phyloP scores from a whole-genome alignment of 2,113 vertebrate species.

The Thomomys bottae region DNA sequence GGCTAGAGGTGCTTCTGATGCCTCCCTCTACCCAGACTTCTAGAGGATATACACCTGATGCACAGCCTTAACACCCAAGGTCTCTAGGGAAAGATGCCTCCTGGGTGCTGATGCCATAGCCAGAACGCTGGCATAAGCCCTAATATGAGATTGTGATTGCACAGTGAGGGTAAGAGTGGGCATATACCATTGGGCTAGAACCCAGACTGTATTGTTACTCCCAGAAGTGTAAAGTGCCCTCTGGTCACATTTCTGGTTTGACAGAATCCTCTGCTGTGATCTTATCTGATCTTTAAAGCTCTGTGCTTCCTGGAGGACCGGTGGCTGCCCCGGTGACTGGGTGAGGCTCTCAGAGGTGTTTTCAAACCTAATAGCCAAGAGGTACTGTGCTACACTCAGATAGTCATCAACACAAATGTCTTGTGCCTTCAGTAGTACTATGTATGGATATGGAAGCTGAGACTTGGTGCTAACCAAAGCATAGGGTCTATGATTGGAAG shows the following conservation, averaged over 20 bases:
- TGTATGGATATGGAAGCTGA: not conserved
- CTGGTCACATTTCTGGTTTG: not conserved
- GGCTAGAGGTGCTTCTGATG: too few species aligned
- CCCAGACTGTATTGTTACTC: too few species aligned
- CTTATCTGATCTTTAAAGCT: not conserved
- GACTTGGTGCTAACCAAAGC: not conserved
- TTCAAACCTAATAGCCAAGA: not conserved
- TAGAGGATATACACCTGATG: too few species aligned
- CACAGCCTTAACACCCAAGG: not conserved
- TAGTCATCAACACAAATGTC: not conserved
- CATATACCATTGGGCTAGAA: not conserved
- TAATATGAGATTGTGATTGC: not conserved
- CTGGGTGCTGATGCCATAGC: not conserved
- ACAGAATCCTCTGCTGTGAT: not conserved
- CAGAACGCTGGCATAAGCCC: not conserved
- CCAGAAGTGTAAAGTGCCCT: too few species aligned
- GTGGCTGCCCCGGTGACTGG: not conserved
- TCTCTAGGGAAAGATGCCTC: not conserved
- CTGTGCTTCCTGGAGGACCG: not conserved
- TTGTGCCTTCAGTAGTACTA: not conserved
- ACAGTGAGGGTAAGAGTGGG: too few species aligned
- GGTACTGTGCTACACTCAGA: not conserved
- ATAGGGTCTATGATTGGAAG: not conserved
- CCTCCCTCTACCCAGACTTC: not conserved
- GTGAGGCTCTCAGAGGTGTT: not conserved